These are phyloP conservation scores for Zoroaster sp. DNA, from an alignment of 53 echinoderm and acorn worm genomes.

Conservation along the genomic window DNA sequence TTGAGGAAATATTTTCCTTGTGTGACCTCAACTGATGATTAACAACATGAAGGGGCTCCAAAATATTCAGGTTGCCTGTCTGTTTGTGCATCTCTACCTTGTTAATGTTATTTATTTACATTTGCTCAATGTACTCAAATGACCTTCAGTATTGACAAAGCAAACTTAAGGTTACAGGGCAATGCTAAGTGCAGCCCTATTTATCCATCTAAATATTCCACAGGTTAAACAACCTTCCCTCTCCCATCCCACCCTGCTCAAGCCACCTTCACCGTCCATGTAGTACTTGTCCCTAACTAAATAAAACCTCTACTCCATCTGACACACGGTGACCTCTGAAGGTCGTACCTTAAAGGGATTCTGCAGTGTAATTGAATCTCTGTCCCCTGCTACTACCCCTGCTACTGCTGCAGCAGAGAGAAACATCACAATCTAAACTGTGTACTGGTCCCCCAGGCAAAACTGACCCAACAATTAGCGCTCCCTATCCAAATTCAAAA, in stretches of 20 bases:
- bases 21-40: too few species aligned
- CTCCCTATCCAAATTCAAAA: neutral
- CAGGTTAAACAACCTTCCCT: neutral
- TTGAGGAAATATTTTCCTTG: too few species aligned
- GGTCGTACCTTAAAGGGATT: slow-evolving; percentile 18
- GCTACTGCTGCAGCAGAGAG: neutral
- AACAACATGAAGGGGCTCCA: too few species aligned
- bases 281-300: neutral
- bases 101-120: neutral
- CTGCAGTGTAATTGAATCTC: slow-evolving; percentile 11
- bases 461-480: slow-evolving; percentile 34
- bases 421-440: neutral
- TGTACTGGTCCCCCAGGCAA: neutral
- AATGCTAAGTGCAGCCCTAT: neutral
- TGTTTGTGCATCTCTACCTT: too few species aligned
- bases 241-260: neutral
- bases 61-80: too few species aligned
- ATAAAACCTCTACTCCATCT: neutral
- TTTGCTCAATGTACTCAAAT: neutral
- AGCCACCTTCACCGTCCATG: neutral
- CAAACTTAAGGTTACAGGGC: neutral
- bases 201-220: neutral
- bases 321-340: neutral
- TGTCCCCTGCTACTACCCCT: neutral
- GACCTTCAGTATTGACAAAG: neutral